phyloP scores from a whole-genome alignment of 2,888 invertebrate genomes.

The Lithophane socia region DNA sequence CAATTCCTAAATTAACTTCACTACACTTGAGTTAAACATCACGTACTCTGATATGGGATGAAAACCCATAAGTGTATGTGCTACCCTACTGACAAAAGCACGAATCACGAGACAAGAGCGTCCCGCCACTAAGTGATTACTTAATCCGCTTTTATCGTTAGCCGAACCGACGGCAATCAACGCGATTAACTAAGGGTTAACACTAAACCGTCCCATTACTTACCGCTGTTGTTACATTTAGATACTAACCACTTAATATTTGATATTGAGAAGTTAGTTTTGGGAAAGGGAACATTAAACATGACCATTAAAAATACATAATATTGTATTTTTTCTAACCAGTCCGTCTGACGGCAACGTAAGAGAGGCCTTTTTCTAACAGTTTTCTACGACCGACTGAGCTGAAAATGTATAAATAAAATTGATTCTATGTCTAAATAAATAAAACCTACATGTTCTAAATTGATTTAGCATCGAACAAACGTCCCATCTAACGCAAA shows the following conservation, averaged over 20 bases:
- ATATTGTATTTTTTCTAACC: background rate
- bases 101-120: conserved; percentile 71
- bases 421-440: background rate
- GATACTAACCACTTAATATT: conserved; percentile 64
- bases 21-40: conserved; percentile 6
- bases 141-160: conserved; percentile 79
- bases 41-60: conserved; percentile 25
- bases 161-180: conserved; percentile 82
- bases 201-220: conserved; percentile 79
- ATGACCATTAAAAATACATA: background rate
- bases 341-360: background rate
- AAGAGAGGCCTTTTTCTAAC: background rate
- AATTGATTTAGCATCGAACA: conserved; percentile 16
- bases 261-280: conserved; percentile 53
- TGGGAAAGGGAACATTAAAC: background rate
- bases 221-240: conserved; percentile 67
- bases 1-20: background rate
- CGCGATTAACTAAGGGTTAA: conserved; percentile 86
- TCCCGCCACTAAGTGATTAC: conserved; percentile 85
- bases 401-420: too few species aligned
- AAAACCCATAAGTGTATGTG: conserved; percentile 47
- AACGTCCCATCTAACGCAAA: conserved; percentile 18
- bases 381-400: background rate
- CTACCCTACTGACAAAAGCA: conserved; percentile 59
- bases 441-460: background rate